phyloP scores from a whole-genome alignment of 2,797 vertebrate genomes.

The Euphonia xanthogaster region DNA sequence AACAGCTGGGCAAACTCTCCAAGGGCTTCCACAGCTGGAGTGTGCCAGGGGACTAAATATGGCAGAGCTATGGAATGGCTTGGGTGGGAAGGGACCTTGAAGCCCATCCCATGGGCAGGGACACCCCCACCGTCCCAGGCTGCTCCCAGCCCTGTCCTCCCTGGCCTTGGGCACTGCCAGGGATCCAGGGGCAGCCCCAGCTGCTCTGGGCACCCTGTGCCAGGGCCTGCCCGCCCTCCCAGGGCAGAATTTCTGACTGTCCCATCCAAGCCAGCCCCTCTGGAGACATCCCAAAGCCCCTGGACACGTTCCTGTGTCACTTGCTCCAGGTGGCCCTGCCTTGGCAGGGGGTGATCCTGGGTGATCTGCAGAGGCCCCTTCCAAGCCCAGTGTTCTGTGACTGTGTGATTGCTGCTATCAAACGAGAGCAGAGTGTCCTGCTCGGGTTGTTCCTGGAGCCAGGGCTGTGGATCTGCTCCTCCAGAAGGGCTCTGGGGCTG shows the following conservation, averaged over 20 bases:
- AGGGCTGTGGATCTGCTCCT: neutral
- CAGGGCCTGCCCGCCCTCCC: rapidly evolving
- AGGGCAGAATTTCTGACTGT: rapidly evolving
- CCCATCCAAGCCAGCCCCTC: neutral
- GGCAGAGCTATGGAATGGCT: neutral
- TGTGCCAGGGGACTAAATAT: neutral
- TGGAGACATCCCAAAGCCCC: neutral
- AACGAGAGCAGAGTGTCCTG: rapidly evolving
- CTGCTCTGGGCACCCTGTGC: neutral
- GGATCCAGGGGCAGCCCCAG: neutral
- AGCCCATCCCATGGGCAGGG: neutral
- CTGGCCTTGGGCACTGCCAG: neutral
- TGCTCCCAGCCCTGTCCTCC: neutral
- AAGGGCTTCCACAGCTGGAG: neutral
- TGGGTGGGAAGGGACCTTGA: neutral
- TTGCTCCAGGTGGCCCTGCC: neutral
- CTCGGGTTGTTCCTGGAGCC: rapidly evolving
- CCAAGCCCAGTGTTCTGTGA: rapidly evolving
- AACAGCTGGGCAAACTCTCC: rapidly evolving
- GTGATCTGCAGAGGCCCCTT: neutral
- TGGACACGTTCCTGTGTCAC: neutral
- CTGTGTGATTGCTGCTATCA: neutral
- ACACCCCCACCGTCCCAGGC: rapidly evolving
- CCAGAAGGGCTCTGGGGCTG: neutral
- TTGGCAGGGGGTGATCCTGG: neutral